These are phyloP conservation scores for Antitype chi DNA, from an alignment of 2,888 invertebrate genomes.

Conservation along the genomic window DNA sequence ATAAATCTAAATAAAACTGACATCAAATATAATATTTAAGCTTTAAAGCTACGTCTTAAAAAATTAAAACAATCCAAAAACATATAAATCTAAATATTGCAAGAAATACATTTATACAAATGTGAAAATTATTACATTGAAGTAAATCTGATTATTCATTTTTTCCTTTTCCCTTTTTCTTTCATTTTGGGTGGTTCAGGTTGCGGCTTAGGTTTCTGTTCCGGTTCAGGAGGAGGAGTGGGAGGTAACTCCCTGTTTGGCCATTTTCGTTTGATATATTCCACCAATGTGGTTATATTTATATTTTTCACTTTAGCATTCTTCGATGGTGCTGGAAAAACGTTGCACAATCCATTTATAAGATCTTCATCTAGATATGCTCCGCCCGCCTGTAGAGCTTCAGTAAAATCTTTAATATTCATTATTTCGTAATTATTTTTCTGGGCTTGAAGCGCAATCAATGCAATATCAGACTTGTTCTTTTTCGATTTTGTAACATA, in stretches of 20 bases:
- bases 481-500: constrained; percentile 75
- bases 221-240: constrained; percentile 77
- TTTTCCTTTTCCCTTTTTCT: constrained; percentile 10
- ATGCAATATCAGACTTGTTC: constrained; percentile 73
- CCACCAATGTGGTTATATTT: constrained; percentile 72
- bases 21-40: not conserved
- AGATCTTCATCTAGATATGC: constrained; percentile 74
- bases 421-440: constrained; percentile 72
- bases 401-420: constrained; percentile 69
- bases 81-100: not conserved
- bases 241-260: constrained; percentile 79
- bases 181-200: not conserved
- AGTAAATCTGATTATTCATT: constrained; percentile 10
- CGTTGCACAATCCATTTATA: constrained; percentile 71
- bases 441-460: constrained; percentile 71
- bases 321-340: constrained; percentile 72
- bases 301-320: constrained; percentile 72
- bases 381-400: constrained; percentile 60
- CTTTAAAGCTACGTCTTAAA: not conserved
- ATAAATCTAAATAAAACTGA: not conserved
- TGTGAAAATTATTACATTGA: not conserved
- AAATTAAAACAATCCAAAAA: not conserved
- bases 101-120: not conserved
- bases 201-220: constrained; percentile 55
- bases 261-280: constrained; percentile 80